Evolutionary conservation across 2,888 invertebrate species (phyloP), one percentile per base, ranked within the genome.

Genomic region (Suillia variegata): DNA sequence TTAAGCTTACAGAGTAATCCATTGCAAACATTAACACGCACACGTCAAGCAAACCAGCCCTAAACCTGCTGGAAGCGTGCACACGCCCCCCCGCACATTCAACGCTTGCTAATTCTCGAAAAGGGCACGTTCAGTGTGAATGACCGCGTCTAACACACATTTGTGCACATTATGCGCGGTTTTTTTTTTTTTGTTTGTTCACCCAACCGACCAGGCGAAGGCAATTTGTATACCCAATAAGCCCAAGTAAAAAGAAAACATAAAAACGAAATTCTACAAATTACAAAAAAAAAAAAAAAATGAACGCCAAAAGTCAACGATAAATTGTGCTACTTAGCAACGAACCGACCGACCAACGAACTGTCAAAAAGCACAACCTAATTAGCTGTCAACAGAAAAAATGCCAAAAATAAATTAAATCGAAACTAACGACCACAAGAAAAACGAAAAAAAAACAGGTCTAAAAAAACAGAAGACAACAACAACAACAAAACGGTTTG

Each of bases 121-220:
- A 76, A 76, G 77, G 77, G 77, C 77, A 76, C 73, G 77, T 76
- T 77, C 72, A 65, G 70, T 73, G 77, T 78, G 77, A 78, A 78
- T 77, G 78, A 78, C 78, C 77, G 78, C 76, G 66, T 75, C 78
- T 78, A 78, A 76, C 77, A 78, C 77, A 78, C 77, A 78, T 78
- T 78, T 77, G 71, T 70, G 70, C 68, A n/a, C n/a, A n/a, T n/a
- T n/a, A n/a, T n/a, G n/a, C n/a, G n/a, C n/a, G n/a, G n/a, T n/a
- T n/a, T n/a, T n/a, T n/a, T n/a, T n/a, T n/a, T n/a, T n/a, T n/a
- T n/a, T n/a, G n/a, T n/a, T n/a, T n/a, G n/a, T n/a, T n/a, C n/a
- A n/a, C n/a, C n/a, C n/a, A n/a, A n/a, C n/a, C n/a, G n/a, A n/a
- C n/a, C n/a, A n/a, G n/a, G n/a, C n/a, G n/a, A n/a, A n/a, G n/a